Conservation (phyloP, 2,113 vertebrate species). For the Pseudorhombus dupliciocellatus region DNA sequence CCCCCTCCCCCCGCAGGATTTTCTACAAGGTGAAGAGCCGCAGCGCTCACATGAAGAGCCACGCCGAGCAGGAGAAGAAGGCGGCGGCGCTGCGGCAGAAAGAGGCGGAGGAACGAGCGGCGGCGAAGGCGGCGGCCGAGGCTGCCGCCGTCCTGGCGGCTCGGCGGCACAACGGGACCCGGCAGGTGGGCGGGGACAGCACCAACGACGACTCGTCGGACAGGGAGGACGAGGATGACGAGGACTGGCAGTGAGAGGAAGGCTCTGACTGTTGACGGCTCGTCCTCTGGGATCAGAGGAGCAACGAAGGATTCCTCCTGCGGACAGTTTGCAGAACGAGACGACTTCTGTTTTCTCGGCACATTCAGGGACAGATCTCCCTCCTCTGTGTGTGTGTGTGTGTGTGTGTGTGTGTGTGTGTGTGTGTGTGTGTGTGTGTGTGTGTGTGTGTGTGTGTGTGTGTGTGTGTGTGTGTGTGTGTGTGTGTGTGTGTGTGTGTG, state of each 20-base stretch:
- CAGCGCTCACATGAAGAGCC: conserved; percentile 99
- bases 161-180: conserved; percentile 78
- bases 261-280: conserved; percentile 12
- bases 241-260: conserved; percentile 78
- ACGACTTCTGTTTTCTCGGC: conserved; percentile 40
- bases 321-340: conserved; percentile 37
- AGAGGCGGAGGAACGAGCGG: conserved; percentile 84
- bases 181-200: conserved; percentile 65
- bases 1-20: conserved; percentile 76
- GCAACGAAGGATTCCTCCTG: conserved; percentile 5
- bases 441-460: conserved; percentile 25
- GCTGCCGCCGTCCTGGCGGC: conserved; percentile 75
- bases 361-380: conserved; percentile 67
- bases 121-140: conserved; percentile 46
- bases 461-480: conserved; percentile 21
- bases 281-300: not conserved
- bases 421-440: conserved; percentile 14
- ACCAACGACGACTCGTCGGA: conserved; percentile 83
- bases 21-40: conserved; percentile 99
- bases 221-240: conserved; percentile 83
- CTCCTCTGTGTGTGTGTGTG: conserved; percentile 30
- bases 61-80: conserved; percentile 98
- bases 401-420: conserved; percentile 17
- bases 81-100: conserved; percentile 87
- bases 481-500: conserved; percentile 30